Evolutionary conservation across 2,888 invertebrate genomes (phyloP).

Genomic region (Lacanobia oleracea): DNA sequence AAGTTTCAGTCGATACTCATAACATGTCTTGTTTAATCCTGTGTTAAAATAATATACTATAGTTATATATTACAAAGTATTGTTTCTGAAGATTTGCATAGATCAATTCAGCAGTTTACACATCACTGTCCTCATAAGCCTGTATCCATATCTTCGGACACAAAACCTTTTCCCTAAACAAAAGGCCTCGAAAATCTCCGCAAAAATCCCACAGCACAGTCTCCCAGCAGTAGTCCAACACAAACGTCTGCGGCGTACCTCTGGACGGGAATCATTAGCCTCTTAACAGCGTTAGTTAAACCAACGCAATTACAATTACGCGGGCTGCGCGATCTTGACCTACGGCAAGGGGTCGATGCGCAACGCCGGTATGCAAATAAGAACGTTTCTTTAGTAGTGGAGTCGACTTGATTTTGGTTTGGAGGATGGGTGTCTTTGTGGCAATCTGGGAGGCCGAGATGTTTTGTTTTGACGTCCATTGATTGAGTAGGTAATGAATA

Average conservation of each 20-base stretch:
- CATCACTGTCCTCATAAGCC: too few relatives aligned
- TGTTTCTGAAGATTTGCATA: too few relatives aligned
- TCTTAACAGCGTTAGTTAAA: slow-evolving; percentile 83
- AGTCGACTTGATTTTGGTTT: slow-evolving; percentile 53
- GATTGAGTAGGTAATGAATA: background rate
- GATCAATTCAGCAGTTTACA: too few relatives aligned
- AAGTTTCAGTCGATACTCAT: background rate
- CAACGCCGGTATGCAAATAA: slow-evolving; percentile 87
- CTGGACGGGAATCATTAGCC: slow-evolving; percentile 76
- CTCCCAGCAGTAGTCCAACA: slow-evolving; percentile 51
- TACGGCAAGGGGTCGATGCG: slow-evolving; percentile 84
- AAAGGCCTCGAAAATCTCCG: background rate
- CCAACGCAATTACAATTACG: slow-evolving; percentile 86
- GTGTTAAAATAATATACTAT: background rate
- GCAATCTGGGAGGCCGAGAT: slow-evolving; percentile 1
- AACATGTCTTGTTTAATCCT: background rate
- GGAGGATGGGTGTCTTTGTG: slow-evolving; percentile 4
- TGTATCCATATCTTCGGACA: background rate
- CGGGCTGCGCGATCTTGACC: slow-evolving; percentile 86
- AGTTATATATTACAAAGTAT: background rate
- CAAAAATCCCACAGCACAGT: slow-evolving; percentile 14
- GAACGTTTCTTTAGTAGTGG: slow-evolving; percentile 79
- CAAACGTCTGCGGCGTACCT: slow-evolving; percentile 62
- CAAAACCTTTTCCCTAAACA: background rate
- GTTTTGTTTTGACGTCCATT: slow-evolving; percentile 9